A percentile compares a stretch with the other conserved stretches of the same genome.
Conservation (phyloP, 1,140 invertebrate species). For the Dinoponera quadriceps region DNA sequence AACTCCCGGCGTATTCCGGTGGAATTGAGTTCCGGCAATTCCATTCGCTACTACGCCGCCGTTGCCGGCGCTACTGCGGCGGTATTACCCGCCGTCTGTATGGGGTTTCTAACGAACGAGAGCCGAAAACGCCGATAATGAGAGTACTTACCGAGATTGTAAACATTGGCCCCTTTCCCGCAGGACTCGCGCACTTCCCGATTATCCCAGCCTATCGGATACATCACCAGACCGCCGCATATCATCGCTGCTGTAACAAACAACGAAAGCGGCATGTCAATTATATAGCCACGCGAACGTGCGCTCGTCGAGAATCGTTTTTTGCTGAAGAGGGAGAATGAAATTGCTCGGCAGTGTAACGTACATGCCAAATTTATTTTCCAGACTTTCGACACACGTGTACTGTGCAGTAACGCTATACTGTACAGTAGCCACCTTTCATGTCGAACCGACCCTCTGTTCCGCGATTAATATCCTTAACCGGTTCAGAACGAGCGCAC, state of each 20-base stretch:
- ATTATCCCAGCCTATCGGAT: constrained; percentile 90
- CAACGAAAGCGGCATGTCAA: constrained; percentile 4
- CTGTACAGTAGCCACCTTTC: too few species aligned
- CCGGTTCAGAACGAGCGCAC: too few species aligned
- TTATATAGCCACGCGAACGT: not conserved
- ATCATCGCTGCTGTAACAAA: constrained; percentile 88
- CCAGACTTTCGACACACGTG: too few species aligned
- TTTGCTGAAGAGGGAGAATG: too few species aligned
- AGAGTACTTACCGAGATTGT: constrained; percentile 88
- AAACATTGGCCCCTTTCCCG: constrained; percentile 87
- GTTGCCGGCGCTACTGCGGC: too few species aligned
- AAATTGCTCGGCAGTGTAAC: too few species aligned
- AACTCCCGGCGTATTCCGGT: constrained; percentile 37
- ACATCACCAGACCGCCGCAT: constrained; percentile 87
- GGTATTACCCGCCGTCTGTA: not conserved
- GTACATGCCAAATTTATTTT: too few species aligned
- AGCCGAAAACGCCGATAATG: constrained; percentile 41
- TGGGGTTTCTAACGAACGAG: not conserved
- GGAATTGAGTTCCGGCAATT: constrained; percentile 52
- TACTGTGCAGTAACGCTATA: too few species aligned
- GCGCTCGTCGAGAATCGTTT: not conserved
- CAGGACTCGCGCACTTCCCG: constrained; percentile 89
- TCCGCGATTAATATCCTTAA: too few species aligned
- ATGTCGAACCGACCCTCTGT: too few species aligned
- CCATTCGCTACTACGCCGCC: not conserved